A percentile compares a stretch with the other conserved stretches of the same genome.
Conservation (phyloP, 2,888 invertebrate species). For the Steinernema hermaphroditum region DNA sequence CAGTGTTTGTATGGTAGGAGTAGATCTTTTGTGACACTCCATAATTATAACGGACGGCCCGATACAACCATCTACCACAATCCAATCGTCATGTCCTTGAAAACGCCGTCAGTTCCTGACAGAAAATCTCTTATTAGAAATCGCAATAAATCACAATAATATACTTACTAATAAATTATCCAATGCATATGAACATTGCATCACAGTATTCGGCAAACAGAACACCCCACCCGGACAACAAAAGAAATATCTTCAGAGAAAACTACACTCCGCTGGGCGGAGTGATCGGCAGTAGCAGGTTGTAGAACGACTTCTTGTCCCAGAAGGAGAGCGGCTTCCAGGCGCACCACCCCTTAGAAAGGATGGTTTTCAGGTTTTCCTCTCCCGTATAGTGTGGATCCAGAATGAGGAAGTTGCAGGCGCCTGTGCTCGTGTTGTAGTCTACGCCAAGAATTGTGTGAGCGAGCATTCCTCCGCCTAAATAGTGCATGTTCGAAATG, state of each 20-base stretch:
- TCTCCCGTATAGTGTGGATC: slow-evolving; percentile 92
- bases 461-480: slow-evolving; percentile 92
- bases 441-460: slow-evolving; percentile 96
- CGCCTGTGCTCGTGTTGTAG: slow-evolving; percentile 78
- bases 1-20: no score
- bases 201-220: background rate
- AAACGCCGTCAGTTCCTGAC: no score
- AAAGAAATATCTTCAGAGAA: slow-evolving; percentile 34
- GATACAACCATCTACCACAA: no score
- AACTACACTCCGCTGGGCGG: slow-evolving; percentile 20
- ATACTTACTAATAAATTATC: background rate
- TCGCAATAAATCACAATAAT: slow-evolving; percentile 5
- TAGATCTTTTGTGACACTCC: no score
- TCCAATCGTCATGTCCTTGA: no score
- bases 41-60: no score
- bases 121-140: no score
- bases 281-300: slow-evolving; percentile 37
- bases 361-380: slow-evolving; percentile 51
- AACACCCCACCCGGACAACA: slow-evolving; percentile 15
- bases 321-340: slow-evolving; percentile 95
- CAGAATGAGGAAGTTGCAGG: slow-evolving; percentile 86
- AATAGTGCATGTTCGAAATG: no score
- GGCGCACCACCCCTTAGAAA: slow-evolving; percentile 79
- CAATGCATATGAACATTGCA: no score
- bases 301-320: slow-evolving; percentile 72